A percentile compares a stretch with the other conserved stretches of the same genome.
Evolutionary conservation across 2,113 vertebrate species (phyloP).

Genomic region (Campylomormyrus numenius): DNA sequence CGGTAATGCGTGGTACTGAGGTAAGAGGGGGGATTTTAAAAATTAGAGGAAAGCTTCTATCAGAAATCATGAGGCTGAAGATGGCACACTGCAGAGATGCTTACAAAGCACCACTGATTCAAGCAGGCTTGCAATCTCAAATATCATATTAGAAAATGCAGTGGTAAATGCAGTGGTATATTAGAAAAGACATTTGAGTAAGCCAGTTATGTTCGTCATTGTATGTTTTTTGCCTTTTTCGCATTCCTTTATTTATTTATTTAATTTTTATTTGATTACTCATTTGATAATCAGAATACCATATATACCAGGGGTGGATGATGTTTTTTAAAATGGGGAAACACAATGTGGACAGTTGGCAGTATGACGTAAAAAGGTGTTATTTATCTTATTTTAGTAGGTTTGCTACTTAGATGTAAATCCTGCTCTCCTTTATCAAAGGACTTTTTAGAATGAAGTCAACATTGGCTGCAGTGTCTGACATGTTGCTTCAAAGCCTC

Average conservation of each 20-base stretch:
- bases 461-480: background rate
- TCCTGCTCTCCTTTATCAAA: background rate
- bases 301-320: background rate
- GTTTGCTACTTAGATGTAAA: background rate
- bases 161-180: background rate
- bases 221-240: background rate
- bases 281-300: background rate
- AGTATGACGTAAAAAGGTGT: background rate
- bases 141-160: background rate
- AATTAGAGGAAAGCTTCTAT: constrained; percentile 3
- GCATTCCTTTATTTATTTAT: background rate
- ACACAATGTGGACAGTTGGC: background rate
- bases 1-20: background rate
- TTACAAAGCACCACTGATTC: background rate
- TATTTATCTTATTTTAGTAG: background rate
- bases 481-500: background rate
- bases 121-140: background rate
- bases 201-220: background rate
- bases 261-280: background rate
- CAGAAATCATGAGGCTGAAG: background rate
- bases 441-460: background rate
- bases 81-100: background rate
- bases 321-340: background rate
- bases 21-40: background rate
- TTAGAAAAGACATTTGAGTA: background rate